phyloP scores from a whole-genome alignment of 2,113 vertebrate genomes.

The Anser cygnoides region DNA sequence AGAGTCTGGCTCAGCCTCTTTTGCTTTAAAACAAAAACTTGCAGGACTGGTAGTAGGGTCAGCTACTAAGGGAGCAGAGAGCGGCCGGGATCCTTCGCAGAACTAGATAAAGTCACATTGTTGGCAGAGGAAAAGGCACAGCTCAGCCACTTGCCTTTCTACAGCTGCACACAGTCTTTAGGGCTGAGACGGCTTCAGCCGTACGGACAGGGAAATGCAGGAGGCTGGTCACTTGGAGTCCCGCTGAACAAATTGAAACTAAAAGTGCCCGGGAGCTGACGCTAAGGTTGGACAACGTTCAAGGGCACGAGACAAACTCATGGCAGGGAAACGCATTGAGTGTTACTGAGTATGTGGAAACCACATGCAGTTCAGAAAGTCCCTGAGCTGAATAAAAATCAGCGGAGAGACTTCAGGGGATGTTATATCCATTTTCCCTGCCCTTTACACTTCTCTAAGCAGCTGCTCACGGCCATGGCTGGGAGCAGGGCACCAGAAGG shows the following conservation, averaged over 20 bases:
- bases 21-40: background rate
- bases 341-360: background rate
- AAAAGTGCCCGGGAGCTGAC: background rate
- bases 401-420: background rate
- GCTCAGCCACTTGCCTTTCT: background rate
- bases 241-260: background rate
- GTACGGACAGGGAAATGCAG: background rate
- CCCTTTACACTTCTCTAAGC: background rate
- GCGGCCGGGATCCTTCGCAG: background rate
- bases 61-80: background rate
- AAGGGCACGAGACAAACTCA: background rate
- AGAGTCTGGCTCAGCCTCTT: background rate
- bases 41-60: background rate
- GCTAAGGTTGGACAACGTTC: background rate
- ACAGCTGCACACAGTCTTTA: background rate
- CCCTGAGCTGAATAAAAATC: background rate
- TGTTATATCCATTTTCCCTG: background rate
- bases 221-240: background rate
- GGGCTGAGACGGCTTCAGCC: background rate
- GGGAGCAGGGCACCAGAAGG: background rate
- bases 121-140: background rate
- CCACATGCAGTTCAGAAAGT: background rate
- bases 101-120: background rate
- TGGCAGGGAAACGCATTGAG: background rate
- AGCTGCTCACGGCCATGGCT: background rate